Evolutionary conservation across 1,140 invertebrate genomes (phyloP), one percentile per base, ranked within the genome.

Genomic region (Marisa cornuarietis): DNA sequence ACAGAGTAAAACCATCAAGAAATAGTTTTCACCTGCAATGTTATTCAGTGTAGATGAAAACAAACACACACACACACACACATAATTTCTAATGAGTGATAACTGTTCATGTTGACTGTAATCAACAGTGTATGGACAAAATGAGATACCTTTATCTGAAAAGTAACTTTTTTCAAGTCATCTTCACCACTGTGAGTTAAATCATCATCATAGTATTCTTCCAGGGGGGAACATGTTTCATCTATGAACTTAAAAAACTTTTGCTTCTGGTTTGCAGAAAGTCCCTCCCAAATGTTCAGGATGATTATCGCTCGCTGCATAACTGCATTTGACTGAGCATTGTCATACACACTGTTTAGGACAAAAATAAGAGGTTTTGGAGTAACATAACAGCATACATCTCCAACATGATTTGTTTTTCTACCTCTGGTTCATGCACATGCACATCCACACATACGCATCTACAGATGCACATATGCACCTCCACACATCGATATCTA

Each of bases 301-400:
- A 89, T 87, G 20, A 84, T 86, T 24, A 89, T 88, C 26, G 88
- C 88, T 81, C 86, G 88, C 84, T 91, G 90, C 90, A 91, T 91
- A 3, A 89, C 82, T 14, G 90, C 84, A 83, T 89, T 91, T n/a
- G 89, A 88, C 54, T 87, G 84, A 7, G 90, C 90, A 84, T 91
- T 91, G 81, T 91, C 90, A 83, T 91, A 58, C 11, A 58, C 54
- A 14, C 54, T 58, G 54, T 58, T 58, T 8, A 11, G 16, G 54
- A 58, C 11, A 58, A 58, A 14, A 18, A 58, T 14, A 58, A 18
- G 1, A 42, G 31, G 6, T 42, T 42, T 1, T 42, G 31, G 31
- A 42, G 31, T 42, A 42, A 42, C 31, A 4, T 42, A 42, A 42
- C 31, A 42, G 31, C 6, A 42, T 42, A 42, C 31, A 42, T 42